Percentiles rank a stretch among this genome's conserved stretches.
These are phyloP conservation scores for Hyposoter didymator DNA, from an alignment of 2,888 invertebrate species.

Conservation along the genomic window DNA sequence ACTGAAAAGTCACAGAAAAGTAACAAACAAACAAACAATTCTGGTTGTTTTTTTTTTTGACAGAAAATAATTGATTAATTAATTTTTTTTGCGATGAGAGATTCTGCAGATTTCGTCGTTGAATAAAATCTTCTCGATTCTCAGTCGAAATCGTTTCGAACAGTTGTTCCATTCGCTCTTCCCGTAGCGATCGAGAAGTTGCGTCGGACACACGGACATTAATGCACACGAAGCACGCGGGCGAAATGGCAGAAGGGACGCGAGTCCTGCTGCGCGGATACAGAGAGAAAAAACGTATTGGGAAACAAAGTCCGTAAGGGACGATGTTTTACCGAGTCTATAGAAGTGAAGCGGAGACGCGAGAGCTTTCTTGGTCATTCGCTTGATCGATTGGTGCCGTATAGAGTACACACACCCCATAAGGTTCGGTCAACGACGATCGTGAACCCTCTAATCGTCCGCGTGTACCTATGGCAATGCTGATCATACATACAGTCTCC, in stretches of 20 bases:
- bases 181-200: constrained; percentile 51
- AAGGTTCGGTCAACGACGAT: constrained; percentile 62
- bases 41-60: background rate
- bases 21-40: constrained; percentile 3
- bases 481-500: constrained; percentile 35
- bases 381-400: constrained; percentile 63
- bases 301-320: constrained; percentile 56
- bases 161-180: constrained; percentile 29
- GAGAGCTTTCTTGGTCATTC: constrained; percentile 64
- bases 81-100: background rate
- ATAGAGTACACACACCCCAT: constrained; percentile 56
- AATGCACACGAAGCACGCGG: background rate
- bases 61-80: background rate
- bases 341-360: constrained; percentile 20
- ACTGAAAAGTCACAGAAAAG: background rate
- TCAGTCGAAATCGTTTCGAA: constrained; percentile 27
- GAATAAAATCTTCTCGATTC: no score
- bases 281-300: constrained; percentile 45
- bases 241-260: constrained; percentile 15
- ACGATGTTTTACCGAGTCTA: constrained; percentile 21
- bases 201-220: background rate
- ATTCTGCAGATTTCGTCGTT: no score
- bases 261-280: constrained; percentile 49
- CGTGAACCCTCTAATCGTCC: constrained; percentile 67
- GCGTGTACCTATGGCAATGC: constrained; percentile 55